Base-by-base conservation (phyloP, 2,888 invertebrate genomes). In the Polymixis flavicincta region DNA sequence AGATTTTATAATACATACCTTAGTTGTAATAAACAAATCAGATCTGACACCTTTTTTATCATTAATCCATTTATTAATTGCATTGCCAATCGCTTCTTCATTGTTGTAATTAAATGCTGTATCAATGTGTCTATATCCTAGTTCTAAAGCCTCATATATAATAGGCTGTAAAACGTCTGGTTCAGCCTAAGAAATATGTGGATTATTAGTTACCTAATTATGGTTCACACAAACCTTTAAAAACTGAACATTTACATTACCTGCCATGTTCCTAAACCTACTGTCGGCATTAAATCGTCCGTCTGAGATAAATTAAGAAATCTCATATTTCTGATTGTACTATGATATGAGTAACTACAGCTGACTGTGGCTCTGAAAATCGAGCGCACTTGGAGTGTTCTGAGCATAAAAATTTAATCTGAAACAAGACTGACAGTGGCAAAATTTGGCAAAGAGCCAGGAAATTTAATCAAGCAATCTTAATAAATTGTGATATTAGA, bases 21-120 rank as follows among this genome's bases (percentile, higher is more conserved):
- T 98, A n/a, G 98, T 98, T 48, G 98, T 98, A 79, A 98, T 97
- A 93, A 98, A 98, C 77, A 98, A 94, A 67, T 98, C 98, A 87
- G 97, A 97, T 76, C 98, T 95, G 78, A 95, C 97, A 19, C 98
- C 97, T 88, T 97, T 97, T 57, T 97, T 97, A 64, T 97, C 95
- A 42, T 95, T 91, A 52, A 98, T 95, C 97, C 98, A 98, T 89
- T 97, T 97, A 85, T 97, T 97, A 67, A 98, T 92, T 50, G 97
- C 97, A 74, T 95, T 96, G 8, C 98, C 98, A 83, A 98, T 98
- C 2, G 97, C 97, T 83, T 97, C 97, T 93, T 98, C 98, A 87
- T 98, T 98, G 82, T 97, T 97, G 89, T 98, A 98, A 94, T 98
- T 97, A 90, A 97, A 97, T 48, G 98, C 98, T 19, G 98, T 98